Base-by-base conservation (phyloP, 37 sponge, comb jelly and placozoan species). In the Beroe ovata region DNA sequence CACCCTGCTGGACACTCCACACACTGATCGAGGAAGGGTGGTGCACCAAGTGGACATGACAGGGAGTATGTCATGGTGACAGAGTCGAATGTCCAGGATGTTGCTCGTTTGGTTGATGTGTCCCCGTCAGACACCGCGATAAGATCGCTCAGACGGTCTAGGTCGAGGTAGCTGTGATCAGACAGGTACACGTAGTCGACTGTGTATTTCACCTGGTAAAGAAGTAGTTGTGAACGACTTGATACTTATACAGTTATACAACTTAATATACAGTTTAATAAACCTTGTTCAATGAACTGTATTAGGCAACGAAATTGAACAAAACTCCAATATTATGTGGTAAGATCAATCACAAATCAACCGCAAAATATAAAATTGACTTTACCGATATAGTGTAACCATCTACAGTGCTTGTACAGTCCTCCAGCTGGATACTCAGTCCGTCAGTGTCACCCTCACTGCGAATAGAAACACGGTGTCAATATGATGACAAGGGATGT, bases 1-100 rank as follows among this genome's bases (percentile, higher is more conserved):
- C 8, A 77, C 8, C 84, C 84, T 1, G 54, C 84, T 19, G 84
- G 84, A 77, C 84, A 77, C 84, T 77, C 22, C 18, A 30, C 84
- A 41, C 84, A 77, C 28, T 77, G 84, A 40, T 77, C 84, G 11
- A 25, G 8, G 54, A 26, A 77, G 47, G 84, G 36, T 19, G 84
- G 84, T 1, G 84, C 84, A 8, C 84, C 84, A 22, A 39, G 1
- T 1, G 84, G 84, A 26, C 84, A 77, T 1, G 26, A 11, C 29
- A 77, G 41, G 26, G 35, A 20, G 28, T 40, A 77, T 16, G 84
- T 40, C 8, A 42, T 26, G 26, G 28, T 6, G 28, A 77, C 28
- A 6, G 84, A 42, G 28, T 42, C 84, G 28, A 77, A 77, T 39
- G 1, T 19, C 84, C 84, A 77, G 47, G 84, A 77, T 21, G 26